Conservation (phyloP, 1,140 invertebrate species). For the Drosophila pectinifera region DNA sequence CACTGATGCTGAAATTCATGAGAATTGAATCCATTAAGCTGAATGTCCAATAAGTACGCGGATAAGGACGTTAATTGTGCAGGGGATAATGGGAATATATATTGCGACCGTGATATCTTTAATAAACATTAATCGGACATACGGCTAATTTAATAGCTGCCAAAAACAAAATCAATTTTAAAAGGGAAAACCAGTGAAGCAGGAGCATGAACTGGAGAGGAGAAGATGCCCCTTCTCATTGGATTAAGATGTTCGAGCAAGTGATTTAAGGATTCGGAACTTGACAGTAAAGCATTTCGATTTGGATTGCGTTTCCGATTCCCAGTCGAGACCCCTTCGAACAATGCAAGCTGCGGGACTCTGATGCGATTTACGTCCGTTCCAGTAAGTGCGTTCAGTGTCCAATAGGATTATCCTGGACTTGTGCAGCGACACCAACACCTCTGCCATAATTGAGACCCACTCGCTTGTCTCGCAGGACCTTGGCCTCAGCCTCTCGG, state of each 20-base stretch:
- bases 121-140: conserved; percentile 1
- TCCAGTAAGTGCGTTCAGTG: neutral
- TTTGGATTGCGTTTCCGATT: neutral
- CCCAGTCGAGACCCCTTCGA: neutral
- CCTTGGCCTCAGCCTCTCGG: neutral
- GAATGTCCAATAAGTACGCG: neutral
- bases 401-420: conserved; percentile 30
- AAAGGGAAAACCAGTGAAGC: neutral
- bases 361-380: conserved; percentile 15
- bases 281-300: conserved; percentile 8
- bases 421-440: conserved; percentile 24
- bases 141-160: neutral
- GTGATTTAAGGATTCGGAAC: conserved; percentile 4
- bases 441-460: conserved; percentile 21
- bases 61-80: conserved; percentile 3
- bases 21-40: neutral
- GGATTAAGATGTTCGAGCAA: conserved; percentile 1
- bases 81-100: conserved; percentile 3
- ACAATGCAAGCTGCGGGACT: conserved; percentile 6
- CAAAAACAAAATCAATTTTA: neutral
- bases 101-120: neutral
- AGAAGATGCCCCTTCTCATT: neutral
- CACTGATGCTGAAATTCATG: neutral
- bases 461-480: neutral
- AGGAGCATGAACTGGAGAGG: too few species aligned